These are phyloP conservation scores for Beroe forskalii DNA, from an alignment of 37 sponge, comb jelly and placozoan genomes.

Conservation along the genomic window DNA sequence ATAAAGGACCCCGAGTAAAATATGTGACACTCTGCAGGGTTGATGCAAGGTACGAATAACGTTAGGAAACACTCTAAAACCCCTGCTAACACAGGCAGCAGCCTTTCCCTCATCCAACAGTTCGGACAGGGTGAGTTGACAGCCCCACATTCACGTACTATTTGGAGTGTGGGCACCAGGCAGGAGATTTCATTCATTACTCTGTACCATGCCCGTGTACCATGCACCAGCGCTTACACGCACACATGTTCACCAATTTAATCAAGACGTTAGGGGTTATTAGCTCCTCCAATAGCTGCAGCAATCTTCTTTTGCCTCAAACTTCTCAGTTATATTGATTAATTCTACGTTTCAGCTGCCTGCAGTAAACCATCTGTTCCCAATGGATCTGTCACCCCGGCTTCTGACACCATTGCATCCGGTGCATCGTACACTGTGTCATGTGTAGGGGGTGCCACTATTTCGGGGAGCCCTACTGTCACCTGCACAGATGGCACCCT, in stretches of 20 bases:
- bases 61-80: conserved; percentile 27
- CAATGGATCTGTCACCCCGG: neutral
- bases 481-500: conserved; percentile 3
- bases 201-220: no score
- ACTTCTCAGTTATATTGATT: no score
- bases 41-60: neutral
- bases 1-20: no score
- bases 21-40: no score
- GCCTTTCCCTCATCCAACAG: conserved; percentile 27
- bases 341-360: conserved; percentile 10
- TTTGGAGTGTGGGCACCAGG: no score
- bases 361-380: conserved; percentile 26
- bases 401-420: neutral
- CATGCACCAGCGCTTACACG: no score
- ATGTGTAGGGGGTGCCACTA: neutral
- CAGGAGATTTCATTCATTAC: no score
- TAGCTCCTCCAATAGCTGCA: no score
- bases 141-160: no score
- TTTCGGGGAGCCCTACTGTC: neutral
- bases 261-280: no score
- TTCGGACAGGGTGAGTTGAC: neutral
- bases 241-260: no score
- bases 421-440: neutral
- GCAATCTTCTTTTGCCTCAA: no score
- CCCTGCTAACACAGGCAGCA: neutral